Base-by-base conservation (phyloP, 37 sponge, comb jelly and placozoan genomes). In the Ephydatia muelleri region DNA sequence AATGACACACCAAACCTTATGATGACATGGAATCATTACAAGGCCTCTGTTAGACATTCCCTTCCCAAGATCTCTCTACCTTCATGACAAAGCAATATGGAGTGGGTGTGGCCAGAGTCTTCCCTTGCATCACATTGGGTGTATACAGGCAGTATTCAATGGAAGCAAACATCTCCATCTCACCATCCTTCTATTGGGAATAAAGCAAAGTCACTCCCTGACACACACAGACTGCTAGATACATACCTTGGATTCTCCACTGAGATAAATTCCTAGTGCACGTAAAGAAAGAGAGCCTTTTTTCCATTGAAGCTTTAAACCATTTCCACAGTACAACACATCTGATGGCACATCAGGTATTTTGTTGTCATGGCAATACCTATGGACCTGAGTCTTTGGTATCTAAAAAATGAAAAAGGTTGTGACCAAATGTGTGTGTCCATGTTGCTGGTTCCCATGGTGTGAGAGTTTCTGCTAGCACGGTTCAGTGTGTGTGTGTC, bases 81-180 rank as follows among this genome's bases (percentile, higher is more conserved):
- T 85, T 90, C 83, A 90, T 76, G 28, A 85, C 49, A 70, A 90
- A 82, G 38, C 86, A 82, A 71, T 47, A 82, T 27, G 77, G 78
- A 19, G 76, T 84, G 27, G 85, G 82, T n/a, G 76, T 73, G 26
- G 33, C 34, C 30, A 37, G 38, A 28, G 22, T 68, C 32, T 81
- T 73, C 25, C 76, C 76, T 4, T 35, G 11, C 33, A 49, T 66
- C 5, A 64, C n/a, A 0, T 67, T 37, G 37, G 83, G 71, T 3
- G 78, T 82, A 34, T 88, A 88, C 34, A 88, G 80, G 28, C 29
- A 37, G 72, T 88, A 80, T 19, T 88, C 84, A 23, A 79, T 27
- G 11, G 67, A 9, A 38, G 74, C 67, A 5, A 26, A 77, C 69
- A 83, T 57, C 49, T 72, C 48, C 31, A 73, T 31, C 31, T 86